Percentiles rank a stretch among this genome's conserved stretches.
Evolutionary conservation across 2,888 invertebrate species (phyloP).

Genomic region (Spialia ferax): DNA sequence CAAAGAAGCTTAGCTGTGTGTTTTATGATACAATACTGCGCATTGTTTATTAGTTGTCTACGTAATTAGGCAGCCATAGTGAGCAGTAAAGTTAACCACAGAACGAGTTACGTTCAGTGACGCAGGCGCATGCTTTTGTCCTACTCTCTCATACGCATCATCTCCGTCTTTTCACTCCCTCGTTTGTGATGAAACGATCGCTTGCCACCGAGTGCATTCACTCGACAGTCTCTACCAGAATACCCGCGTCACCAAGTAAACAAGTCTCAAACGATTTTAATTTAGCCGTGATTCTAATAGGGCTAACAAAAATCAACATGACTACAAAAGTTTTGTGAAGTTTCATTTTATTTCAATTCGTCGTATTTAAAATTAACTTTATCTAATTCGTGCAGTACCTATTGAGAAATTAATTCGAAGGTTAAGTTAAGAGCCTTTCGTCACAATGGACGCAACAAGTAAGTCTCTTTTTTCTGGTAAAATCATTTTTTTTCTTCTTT

Average conservation of each 20-base stretch:
- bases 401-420: conserved; percentile 64
- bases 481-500: not conserved
- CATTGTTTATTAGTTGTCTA: conserved; percentile 59
- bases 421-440: conserved; percentile 70
- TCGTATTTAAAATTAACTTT: conserved; percentile 6
- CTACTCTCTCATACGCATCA: conserved; percentile 35
- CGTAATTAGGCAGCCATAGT: conserved; percentile 57
- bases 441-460: conserved; percentile 83
- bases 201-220: conserved; percentile 70
- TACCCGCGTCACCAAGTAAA: conserved; percentile 67
- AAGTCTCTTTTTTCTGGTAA: conserved; percentile 53
- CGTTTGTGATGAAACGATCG: conserved; percentile 43
- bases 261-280: conserved; percentile 47
- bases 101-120: conserved; percentile 46
- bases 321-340: conserved; percentile 10
- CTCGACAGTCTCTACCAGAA: conserved; percentile 52
- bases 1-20: conserved; percentile 33
- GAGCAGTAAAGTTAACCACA: conserved; percentile 35
- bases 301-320: not conserved
- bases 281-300: conserved; percentile 10
- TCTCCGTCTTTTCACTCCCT: conserved; percentile 35
- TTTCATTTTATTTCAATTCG: conserved; percentile 2
- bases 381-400: conserved; percentile 32
- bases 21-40: conserved; percentile 48
- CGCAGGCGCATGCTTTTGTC: conserved; percentile 47